Base-by-base conservation (phyloP, 2,797 vertebrate species). In the Pantherophis vulpinus region DNA sequence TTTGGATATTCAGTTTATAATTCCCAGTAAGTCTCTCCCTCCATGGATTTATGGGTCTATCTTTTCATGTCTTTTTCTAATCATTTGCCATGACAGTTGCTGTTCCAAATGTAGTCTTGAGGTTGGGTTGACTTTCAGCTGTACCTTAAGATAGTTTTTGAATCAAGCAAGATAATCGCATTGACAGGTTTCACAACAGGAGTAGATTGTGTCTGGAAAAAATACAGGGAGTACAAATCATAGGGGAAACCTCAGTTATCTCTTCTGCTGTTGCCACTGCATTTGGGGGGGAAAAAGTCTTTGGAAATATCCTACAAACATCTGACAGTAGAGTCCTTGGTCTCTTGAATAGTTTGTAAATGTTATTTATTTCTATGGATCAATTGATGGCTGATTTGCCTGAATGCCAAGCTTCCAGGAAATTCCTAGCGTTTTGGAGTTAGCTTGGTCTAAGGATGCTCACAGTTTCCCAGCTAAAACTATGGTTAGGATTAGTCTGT, bases 121-220 rank as follows among this genome's bases (percentile, higher is more conserved):
- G 86, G n/a, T 56, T 51, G 63, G 83, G 47, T 11, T 56, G 74
- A 86, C 42, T 88, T 88, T 88, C 79, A 79, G 47, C n/a, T 42
- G 66, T 83, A 29, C 66, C 29, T 91, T 51, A n/a, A 91, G 63
- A 32, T 88, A 59, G 66, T 37, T 58, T 90, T 93, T 87, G 89
- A 86, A 55, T 54, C 88, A 89, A 86, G n/a, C 59, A 90, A 83
- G 86, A 14, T 61, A 70, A 91, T 60, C 29, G 42, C 86, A 91
- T 51, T 91, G 90, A 87, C 90, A 91, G 90, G 83, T 32, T 58
- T 83, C 90, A 83, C 61, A 37, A 42, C 86, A 87, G 86, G 37
- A 55, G 29, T 87, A 91, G 74, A 93, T 61, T 91, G 29, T 83
- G 66, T 42, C 66, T 88, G 87, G 42, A 61, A 88, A 88, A 47